Base-by-base conservation (phyloP, 2,888 invertebrate genomes). In the Hesperia comma region DNA sequence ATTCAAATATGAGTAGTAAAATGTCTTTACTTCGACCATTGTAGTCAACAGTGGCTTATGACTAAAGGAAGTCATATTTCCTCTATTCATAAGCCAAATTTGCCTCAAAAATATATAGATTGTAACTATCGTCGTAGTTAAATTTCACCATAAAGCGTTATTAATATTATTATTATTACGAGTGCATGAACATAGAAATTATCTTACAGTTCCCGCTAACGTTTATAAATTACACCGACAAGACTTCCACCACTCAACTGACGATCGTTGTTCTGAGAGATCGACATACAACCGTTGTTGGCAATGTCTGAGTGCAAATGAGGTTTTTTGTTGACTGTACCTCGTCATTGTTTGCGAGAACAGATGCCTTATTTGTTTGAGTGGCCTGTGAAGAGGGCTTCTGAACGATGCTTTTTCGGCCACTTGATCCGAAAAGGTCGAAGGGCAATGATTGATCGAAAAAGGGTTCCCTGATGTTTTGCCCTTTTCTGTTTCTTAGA, bases 251-350 rank as follows among this genome's bases (percentile, higher is more conserved):
- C 77, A 75, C 79, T 78, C 78, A 77, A 84, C 80, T 77, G 78
- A 74, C 81, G 78, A 83, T 84, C 80, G 81, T 78, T 80, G 81
- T 84, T 84, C 80, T 76, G 79, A 77, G 81, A 86, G 87, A 89
- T 85, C 85, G 87, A 86, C 88, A 81, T 81, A 82, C 84, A 81
- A 80, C 77, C 77, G 79, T 81, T 83, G 83, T 83, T 82, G 80
- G 80, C 78, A 75, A 78, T 81, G 77, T 71, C 80, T 79, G 81
- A 87, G 88, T 86, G 87, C 80, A 88, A 88, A 88, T 86, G 84
- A 88, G 86, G 79, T 85, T 88, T 87, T 87, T 87, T 87, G 81
- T 79, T 75, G 76, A 77, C 75, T 71, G 73, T 77, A 72, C 75
- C 74, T 74, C 70, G 72, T 75, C 73, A 74, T 72, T 73, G 73